Evolutionary conservation across 2,797 vertebrate genomes (phyloP).

Genomic region (Schizothorax lantsangensis): DNA sequence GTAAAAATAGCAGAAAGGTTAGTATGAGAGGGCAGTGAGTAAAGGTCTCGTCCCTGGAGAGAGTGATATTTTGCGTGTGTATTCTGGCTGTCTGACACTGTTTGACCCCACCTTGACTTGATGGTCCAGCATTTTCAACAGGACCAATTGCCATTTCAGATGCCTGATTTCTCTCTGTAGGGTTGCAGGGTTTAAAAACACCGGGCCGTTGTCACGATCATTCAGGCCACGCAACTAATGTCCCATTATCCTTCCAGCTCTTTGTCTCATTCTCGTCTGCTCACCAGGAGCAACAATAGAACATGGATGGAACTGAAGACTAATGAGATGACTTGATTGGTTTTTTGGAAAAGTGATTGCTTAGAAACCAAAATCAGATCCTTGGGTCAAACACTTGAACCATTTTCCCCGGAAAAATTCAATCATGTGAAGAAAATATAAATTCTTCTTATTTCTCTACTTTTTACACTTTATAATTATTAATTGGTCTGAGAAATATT

Average conservation of each 20-base stretch:
- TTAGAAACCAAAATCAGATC: slow-evolving; percentile 32
- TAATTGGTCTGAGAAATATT: not conserved
- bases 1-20: not conserved
- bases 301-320: slow-evolving; percentile 24
- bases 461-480: not conserved
- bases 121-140: slow-evolving; percentile 42
- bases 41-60: not conserved
- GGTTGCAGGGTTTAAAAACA: slow-evolving; percentile 32
- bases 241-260: slow-evolving; percentile 51
- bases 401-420: not conserved
- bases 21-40: not conserved
- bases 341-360: slow-evolving; percentile 41
- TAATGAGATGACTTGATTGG: slow-evolving; percentile 46
- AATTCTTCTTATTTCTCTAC: too few species aligned
- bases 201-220: slow-evolving; percentile 40
- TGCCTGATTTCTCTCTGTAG: slow-evolving; percentile 29
- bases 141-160: slow-evolving; percentile 39
- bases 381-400: not conserved
- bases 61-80: slow-evolving; percentile 63
- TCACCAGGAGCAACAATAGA: slow-evolving; percentile 52
- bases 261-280: slow-evolving; percentile 44
- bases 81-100: slow-evolving; percentile 73
- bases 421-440: not conserved
- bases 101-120: slow-evolving; percentile 47
- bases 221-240: slow-evolving; percentile 57